Evolutionary conservation across 2,797 vertebrate species (phyloP).

Genomic region (Gymnothorax reevesii): DNA sequence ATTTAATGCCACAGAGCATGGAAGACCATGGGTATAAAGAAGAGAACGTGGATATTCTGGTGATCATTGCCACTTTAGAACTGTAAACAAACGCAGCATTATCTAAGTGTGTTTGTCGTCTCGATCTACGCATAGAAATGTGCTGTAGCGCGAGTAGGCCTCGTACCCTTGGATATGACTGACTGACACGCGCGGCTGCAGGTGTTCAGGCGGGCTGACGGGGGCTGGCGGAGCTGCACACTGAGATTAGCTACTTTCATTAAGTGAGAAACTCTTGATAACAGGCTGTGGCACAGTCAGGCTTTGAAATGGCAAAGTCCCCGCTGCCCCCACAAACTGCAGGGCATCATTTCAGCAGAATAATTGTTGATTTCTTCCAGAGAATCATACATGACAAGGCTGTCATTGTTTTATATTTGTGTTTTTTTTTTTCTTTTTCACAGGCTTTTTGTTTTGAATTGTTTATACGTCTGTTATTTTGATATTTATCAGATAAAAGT

Average conservation of each 20-base stretch:
- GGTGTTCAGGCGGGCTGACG: neutral
- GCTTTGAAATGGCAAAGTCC: neutral
- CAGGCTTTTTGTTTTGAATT: slow-evolving; percentile 62
- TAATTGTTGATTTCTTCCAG: slow-evolving; percentile 15
- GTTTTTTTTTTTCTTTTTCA: slow-evolving; percentile 23
- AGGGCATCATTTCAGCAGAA: neutral
- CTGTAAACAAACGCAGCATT: neutral
- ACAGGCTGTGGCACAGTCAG: neutral
- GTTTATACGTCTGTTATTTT: slow-evolving; percentile 67
- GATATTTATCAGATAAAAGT: slow-evolving; percentile 69
- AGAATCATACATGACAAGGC: neutral
- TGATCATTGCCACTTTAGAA: neutral
- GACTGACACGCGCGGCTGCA: neutral
- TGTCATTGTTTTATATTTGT: slow-evolving; percentile 24
- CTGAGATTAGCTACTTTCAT: slow-evolving; percentile 16
- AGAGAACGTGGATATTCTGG: neutral
- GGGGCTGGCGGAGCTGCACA: slow-evolving; percentile 17
- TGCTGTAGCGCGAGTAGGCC: neutral
- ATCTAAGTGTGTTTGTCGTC: neutral
- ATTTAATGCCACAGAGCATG: neutral
- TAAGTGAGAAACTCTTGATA: slow-evolving; percentile 18
- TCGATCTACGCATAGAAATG: neutral
- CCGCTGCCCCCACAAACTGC: neutral
- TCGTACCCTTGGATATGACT: neutral
- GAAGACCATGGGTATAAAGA: neutral